A percentile compares a stretch with the other conserved stretches of the same genome.
phyloP scores from a whole-genome alignment of 92 coral and sea anemone species.

The Phenganax stokvisi region DNA sequence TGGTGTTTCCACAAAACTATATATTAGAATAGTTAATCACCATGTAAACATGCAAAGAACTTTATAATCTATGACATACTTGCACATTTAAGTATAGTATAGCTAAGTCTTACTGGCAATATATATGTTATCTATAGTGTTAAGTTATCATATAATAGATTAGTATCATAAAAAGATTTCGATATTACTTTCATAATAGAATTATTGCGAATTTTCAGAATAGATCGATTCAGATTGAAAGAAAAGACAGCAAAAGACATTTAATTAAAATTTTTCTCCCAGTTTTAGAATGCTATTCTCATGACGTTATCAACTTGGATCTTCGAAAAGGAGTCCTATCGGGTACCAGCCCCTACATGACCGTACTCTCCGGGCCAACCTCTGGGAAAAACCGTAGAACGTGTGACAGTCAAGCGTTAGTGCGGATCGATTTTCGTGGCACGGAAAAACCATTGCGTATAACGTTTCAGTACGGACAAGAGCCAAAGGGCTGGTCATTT shows the following conservation, averaged over 20 bases:
- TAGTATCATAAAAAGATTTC: background rate
- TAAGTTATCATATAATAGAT: background rate
- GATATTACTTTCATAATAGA: background rate
- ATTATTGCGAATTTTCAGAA: too few relatives aligned
- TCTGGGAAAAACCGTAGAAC: slow-evolving; percentile 14
- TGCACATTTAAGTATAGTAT: background rate
- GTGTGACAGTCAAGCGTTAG: slow-evolving; percentile 72
- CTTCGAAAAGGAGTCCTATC: slow-evolving; percentile 19
- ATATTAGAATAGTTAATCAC: too few relatives aligned
- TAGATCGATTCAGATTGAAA: too few relatives aligned
- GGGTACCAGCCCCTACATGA: slow-evolving; percentile 22
- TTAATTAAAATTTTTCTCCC: background rate
- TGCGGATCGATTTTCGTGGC: slow-evolving; percentile 76
- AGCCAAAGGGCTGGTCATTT: slow-evolving; percentile 76
- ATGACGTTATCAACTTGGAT: slow-evolving; percentile 22
- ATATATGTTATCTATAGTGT: background rate
- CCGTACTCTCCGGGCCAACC: slow-evolving; percentile 21
- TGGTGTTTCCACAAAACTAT: too few relatives aligned
- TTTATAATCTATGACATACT: background rate
- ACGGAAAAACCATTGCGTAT: slow-evolving; percentile 69
- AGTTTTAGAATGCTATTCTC: slow-evolving; percentile 17
- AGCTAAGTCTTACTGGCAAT: background rate
- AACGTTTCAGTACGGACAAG: slow-evolving; percentile 64
- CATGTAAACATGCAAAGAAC: too few relatives aligned
- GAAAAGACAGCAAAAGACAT: background rate